Evolutionary conservation across 92 coral and sea anemone genomes (phyloP), one percentile per base, ranked within the genome.

Genomic region (Epizoanthus rinbou): DNA sequence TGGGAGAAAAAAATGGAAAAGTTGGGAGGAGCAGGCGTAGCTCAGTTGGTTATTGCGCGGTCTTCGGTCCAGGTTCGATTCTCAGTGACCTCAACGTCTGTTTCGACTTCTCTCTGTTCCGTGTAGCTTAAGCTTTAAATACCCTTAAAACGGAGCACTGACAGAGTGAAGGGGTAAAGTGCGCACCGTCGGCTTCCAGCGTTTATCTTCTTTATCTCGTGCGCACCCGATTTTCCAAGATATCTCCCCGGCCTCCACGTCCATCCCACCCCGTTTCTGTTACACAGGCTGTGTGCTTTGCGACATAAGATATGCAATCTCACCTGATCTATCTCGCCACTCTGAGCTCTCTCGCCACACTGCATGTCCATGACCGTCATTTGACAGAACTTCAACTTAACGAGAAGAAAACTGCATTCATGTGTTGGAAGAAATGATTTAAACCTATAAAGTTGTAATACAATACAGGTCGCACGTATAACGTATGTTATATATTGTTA

Each of bases 291-390:
- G 43, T 15, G 4, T 31, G 25, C 14, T 2, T 58, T 3, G 39
- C 67, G 18, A 28, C 58, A 35, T 22, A 7, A 47, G 10, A 16
- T 8, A 33, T 11, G 17, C 6, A 58, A 67, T 14, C 80, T 57
- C 17, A 89, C 97, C 87, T 73, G 97, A 93, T 89, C 95, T 88
- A 82, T 93, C 97, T 64, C 97, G 85, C 97, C 94, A 90, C 1
- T 33, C 63, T 3, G 91, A 79, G 9, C 91, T 1, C 62, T 91
- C 95, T 57, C 72, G 73, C 97, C 97, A 93, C 18, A 67, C 67
- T 17, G 92, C 81, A 21, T 80, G 86, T 57, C 97, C 97, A 19
- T 81, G 50, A 1, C 83, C 73, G 52, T 87, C 95, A 37, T 70
- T 84, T 21, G 85, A 73, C 59, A 88, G 85, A 41, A 93, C 91